Base-by-base conservation (phyloP, 2,113 vertebrate species). In the Thamnaconus septentrionalis region DNA sequence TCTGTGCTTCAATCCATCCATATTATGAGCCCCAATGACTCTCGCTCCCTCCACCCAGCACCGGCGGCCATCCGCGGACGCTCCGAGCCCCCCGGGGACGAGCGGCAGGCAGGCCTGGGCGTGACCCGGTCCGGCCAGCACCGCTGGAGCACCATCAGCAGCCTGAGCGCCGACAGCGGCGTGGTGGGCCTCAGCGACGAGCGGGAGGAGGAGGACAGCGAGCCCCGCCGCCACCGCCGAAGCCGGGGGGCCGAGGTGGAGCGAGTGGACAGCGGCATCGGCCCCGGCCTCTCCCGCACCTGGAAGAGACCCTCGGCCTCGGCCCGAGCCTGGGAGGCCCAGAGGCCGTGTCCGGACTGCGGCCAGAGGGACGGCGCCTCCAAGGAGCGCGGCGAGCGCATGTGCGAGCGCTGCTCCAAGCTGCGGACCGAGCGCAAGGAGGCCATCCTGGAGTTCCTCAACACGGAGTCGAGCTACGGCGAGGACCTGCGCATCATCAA, bases 111-210 rank as follows among this genome's bases (percentile, higher is more conserved):
- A 4, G 65, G 84, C 44, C 80, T 47, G 56, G 83, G 79, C 9
- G 92, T 82, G 54, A 81, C 74, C 1, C 83, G 84, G 8, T 64
- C 65, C n/a, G 87, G 61, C 42, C 86, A 93, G 50, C 93, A 92
- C 52, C 95, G 94, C 42, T 96, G 95, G 95, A 96, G 94, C 85
- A 95, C 94, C 4, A 86, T 94, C 78, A 96, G 94, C 91, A 95
- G 94, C 79, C 88, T 96, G 77, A 97, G 95, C 46, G 92, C 93
- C 0, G 95, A 96, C 93, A 96, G 95, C 0, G 94, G 94, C 0
- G 93, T 97, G 2, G 93, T 94, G 5, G 94, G 94, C 0, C 85
- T 94, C 62, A 92, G 89, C 0, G 93, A 96, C 8, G 92, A 92
- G 67, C 81, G 88, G 3, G 94, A 95, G 41, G 88, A 91, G 48